Conservation (phyloP, 2,797 vertebrate species). For the Chaetophractus vellerosus region DNA sequence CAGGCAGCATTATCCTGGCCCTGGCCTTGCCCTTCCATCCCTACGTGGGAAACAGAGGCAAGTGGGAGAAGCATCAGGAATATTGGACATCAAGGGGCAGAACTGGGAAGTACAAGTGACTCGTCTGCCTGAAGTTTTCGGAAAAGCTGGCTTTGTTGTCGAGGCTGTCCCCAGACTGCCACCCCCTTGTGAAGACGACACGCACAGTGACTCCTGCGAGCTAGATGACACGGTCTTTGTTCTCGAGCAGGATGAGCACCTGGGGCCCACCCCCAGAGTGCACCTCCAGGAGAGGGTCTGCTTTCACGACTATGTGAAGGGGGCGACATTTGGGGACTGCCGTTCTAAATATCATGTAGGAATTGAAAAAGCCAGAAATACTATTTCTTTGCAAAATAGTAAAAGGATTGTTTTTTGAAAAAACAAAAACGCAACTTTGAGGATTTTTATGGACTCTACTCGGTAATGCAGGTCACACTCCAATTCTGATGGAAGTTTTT, state of each 20-base stretch:
- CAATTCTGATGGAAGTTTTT: constrained; percentile 89
- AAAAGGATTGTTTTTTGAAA: constrained; percentile 84
- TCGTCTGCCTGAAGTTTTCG: constrained; percentile 94
- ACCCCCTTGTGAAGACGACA: constrained; percentile 98
- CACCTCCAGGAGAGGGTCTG: constrained; percentile 84
- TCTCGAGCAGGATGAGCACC: constrained; percentile 91
- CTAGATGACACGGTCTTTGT: constrained; percentile 98
- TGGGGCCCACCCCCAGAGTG: constrained; percentile 77
- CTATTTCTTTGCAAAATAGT: constrained; percentile 90
- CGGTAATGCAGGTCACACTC: constrained; percentile 86
- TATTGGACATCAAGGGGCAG: constrained; percentile 94
- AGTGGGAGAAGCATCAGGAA: constrained; percentile 96
- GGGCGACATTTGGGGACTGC: constrained; percentile 83
- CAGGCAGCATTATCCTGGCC: neutral
- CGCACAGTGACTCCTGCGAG: constrained; percentile 98
- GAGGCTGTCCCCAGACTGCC: constrained; percentile 97
- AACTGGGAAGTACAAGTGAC: constrained; percentile 98
- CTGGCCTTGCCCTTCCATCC: neutral
- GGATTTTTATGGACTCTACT: constrained; percentile 89
- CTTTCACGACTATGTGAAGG: constrained; percentile 71
- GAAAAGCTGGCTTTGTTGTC: constrained; percentile 94
- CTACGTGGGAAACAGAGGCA: constrained; percentile 89
- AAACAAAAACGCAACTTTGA: constrained; percentile 85
- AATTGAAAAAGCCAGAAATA: constrained; percentile 90
- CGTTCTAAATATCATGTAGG: constrained; percentile 88